Evolutionary conservation across 2,888 invertebrate genomes (phyloP), one percentile per base, ranked within the genome.

Genomic region (Macaria liturata): DNA sequence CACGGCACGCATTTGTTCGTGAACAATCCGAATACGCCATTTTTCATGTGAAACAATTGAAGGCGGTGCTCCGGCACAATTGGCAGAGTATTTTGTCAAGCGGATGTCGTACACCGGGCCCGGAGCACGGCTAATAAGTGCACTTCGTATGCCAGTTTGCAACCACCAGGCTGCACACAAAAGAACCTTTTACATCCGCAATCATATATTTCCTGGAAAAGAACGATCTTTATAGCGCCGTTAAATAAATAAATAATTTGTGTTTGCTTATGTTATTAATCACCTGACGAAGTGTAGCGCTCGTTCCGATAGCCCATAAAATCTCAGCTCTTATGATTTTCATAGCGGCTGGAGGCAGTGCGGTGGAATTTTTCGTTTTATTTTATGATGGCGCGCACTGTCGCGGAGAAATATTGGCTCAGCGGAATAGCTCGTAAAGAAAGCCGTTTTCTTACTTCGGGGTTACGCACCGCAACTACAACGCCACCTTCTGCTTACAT

Each of bases 351-450:
- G 78, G 80, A 81, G 80, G 85, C 83, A 84, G 81, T 82, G 80
- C 81, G 82, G 79, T 79, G 89, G 91, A 91, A 91, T 91, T 91
- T 91, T 91, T 90, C 91, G 91, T 91, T 91, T 91, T 91, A 91
- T 91, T 91, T 91, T 91, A 91, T 91, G 91, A 86, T 86, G 83
- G 85, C 84, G 86, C 89, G 90, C 88, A 86, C 90, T 91, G 91
- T 89, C 90, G 89, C 90, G 86, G 80, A 90, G 90, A 91, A 90
- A 91, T 91, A 91, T 91, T 91, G 91, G 91, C 88, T 91, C 88
- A 83, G 82, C 86, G 89, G 85, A 91, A 91, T 90, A 88, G 91
- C 86, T 91, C 91, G 90, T 91, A 91, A 91, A 91, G 90, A 86
- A 86, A 86, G 86, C 87, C 84, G 88, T 88, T 88, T 85, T 83